A percentile compares a stretch with the other conserved stretches of the same genome.
These are phyloP conservation scores for Miniopterus natalensis DNA, from an alignment of 2,113 vertebrate genomes.

Conservation along the genomic window DNA sequence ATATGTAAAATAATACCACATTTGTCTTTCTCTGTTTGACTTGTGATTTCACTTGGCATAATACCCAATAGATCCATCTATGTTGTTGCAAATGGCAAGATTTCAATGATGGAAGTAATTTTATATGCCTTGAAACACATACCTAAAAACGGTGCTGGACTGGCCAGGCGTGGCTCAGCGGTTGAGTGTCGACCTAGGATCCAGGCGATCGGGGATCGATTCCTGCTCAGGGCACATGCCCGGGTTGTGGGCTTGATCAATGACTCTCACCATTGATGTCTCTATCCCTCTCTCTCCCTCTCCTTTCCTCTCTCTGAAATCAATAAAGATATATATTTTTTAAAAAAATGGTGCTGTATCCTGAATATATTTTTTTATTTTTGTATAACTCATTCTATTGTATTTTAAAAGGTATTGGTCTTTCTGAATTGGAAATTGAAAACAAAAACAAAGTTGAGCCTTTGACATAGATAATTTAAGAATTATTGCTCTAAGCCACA, in stretches of 20 bases:
- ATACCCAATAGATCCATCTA: neutral
- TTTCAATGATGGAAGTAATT: neutral
- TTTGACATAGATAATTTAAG: neutral
- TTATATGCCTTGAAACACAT: neutral
- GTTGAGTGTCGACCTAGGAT: too few relatives aligned
- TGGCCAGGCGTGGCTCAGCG: too few relatives aligned
- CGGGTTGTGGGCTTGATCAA: too few relatives aligned
- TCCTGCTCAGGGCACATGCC: too few relatives aligned
- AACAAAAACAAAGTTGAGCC: neutral
- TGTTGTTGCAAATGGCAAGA: neutral
- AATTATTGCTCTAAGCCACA: neutral
- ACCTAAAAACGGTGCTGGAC: neutral
- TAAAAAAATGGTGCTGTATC: neutral
- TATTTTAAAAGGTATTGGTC: neutral
- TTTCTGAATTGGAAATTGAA: slow-evolving; percentile 18
- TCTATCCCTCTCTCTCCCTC: too few relatives aligned
- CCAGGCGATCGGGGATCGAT: too few relatives aligned
- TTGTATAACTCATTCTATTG: neutral
- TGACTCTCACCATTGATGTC: too few relatives aligned
- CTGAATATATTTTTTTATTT: neutral
- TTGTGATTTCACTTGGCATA: neutral
- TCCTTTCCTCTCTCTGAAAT: too few relatives aligned
- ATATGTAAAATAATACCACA: neutral
- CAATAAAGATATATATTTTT: neutral
- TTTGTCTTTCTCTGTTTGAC: neutral